Evolutionary conservation across 2,797 vertebrate species (phyloP), one percentile per base, ranked within the genome.

Genomic region (Hirundo rustica): DNA sequence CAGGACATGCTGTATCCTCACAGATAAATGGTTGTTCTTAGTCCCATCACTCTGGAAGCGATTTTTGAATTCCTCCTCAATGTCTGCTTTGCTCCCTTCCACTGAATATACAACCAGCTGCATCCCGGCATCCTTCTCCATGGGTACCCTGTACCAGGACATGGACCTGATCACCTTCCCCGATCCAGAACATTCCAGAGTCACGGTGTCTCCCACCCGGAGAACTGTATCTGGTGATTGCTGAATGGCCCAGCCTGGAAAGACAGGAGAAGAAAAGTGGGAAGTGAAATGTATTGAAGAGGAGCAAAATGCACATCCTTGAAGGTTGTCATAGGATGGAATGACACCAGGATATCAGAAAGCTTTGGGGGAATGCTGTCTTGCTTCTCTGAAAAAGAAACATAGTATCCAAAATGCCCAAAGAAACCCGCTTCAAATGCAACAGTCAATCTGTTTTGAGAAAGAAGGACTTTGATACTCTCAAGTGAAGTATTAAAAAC

Each of bases 321-420:
- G 27, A 68, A 32, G 8, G 22, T 20, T 20, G 13, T 8, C 15
- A 23, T 23, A n/a, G 19, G 5, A 57, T 54, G 22, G 8, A 75
- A 50, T 40, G 13, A 5, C 50, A n/a, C 27, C 30, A 50, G 16
- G 16, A 19, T 42, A 19, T 12, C 13, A 66, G 67, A 45, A 58
- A 61, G 58, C 3, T 29, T 6, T 18, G 11, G 19, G 23, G 29
- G 3, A 47, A 11, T 16, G 13, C 11, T 17, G 27, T 7, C 2
- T 42, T 53, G 62, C 14, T n/a, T n/a, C n/a, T 60, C 36, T 17
- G 19, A 16, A 22, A 16, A 23, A 48, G 3, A 22, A 5, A 50
- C 2, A 8, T 1, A 30, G 15, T 4, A 40, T 11, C 1, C 19
- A 72, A 53, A 70, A 58, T 1, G 2, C 1, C 1, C 7, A 7